Conservation (phyloP, 2,113 vertebrate genomes). For the Atlantisia rogersi region DNA sequence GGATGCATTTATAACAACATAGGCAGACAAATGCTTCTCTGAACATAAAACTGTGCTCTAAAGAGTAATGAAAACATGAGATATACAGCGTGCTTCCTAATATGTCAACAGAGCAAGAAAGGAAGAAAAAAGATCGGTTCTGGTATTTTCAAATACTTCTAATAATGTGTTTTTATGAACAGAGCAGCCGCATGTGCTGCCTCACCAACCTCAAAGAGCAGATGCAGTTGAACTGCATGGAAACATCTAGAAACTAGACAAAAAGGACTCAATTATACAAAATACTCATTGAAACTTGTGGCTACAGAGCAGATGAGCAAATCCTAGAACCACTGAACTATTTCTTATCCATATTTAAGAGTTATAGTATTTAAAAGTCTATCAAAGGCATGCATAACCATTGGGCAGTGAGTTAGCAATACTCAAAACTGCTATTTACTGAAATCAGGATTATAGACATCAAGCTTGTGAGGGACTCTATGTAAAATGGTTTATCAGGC, state of each 20-base stretch:
- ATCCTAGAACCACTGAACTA: background rate
- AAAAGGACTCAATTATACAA: background rate
- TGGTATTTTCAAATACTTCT: slow-evolving; percentile 26
- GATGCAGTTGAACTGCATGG: background rate
- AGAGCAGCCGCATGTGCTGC: background rate
- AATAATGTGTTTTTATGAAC: background rate
- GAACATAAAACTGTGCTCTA: slow-evolving; percentile 48
- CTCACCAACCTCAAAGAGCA: background rate
- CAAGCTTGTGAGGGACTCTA: background rate
- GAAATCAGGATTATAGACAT: background rate
- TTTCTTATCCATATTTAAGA: background rate
- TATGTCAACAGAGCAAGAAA: slow-evolving; percentile 23
- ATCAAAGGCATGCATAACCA: background rate
- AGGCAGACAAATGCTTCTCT: slow-evolving; percentile 57
- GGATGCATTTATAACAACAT: slow-evolving; percentile 47
- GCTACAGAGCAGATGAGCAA: background rate
- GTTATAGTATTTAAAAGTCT: background rate
- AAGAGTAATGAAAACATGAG: slow-evolving; percentile 66
- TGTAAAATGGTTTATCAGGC: background rate
- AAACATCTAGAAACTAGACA: background rate
- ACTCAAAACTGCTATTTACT: background rate
- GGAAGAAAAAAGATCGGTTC: background rate
- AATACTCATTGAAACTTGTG: background rate
- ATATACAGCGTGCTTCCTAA: slow-evolving; percentile 40
- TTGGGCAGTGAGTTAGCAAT: background rate